Evolutionary conservation across 1,140 invertebrate species (phyloP), one percentile per base, ranked within the genome.

Genomic region (Penaeus indicus): DNA sequence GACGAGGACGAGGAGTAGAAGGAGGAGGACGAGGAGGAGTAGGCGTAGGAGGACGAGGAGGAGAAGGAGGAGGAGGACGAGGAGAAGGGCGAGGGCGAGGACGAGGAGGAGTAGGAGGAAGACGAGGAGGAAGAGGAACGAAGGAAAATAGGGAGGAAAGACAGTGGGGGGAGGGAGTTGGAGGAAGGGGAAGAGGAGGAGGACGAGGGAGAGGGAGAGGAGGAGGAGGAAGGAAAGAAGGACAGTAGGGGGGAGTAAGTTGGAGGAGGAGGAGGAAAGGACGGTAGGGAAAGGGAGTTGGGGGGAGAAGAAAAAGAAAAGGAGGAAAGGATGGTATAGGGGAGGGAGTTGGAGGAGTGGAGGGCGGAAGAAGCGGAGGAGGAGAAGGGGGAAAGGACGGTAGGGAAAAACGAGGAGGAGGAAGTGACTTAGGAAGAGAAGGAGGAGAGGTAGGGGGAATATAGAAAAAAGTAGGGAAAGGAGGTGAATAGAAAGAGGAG

Each of bases 391-490:
- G 5, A 5, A 38, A 5, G 38, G 5, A 5, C 5, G 38, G 5
- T 3, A 5, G 38, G 38, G 38, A 38, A 5, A 38, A 38, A 5
- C 2, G 38, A 42, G 38, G 7, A 7, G 38, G 38, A 42, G 38
- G 38, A 42, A 42, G 38, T 32, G 0, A 32, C 32, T 32, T 32
- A 32, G 32, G 32, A 32, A 42, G 7, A 7, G 7, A 7, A 42
- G 3, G 7, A 42, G 38, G 5, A 8, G 38, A 42, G 38, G 4
- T 7, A 8, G 7, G 7, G 38, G 38, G 7, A 4, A 0, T 3
- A 0, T 0, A 4, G 5, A 42, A 8, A 4, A 4, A 4, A 42
- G 7, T 1, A 8, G 7, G 7, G 38, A 0, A 42, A 42, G 3
- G 7, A 0, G 38, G 7, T 0, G 38, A 4, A 8, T 7, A 42